Conservation (phyloP, 2,797 vertebrate genomes). For the Petrocephalus sullivani region DNA sequence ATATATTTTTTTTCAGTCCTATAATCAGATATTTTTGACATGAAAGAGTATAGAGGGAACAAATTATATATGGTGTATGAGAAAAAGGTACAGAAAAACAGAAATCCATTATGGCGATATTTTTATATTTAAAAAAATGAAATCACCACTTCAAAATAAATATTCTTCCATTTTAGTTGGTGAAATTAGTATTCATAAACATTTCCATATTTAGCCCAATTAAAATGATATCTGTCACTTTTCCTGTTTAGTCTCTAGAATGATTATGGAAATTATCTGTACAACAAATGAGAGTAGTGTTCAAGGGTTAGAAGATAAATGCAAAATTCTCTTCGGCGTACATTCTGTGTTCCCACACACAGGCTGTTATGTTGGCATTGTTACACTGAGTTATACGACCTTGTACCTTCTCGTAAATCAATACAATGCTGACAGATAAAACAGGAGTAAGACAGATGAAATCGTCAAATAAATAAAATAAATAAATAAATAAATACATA, state of each 20-base stretch:
- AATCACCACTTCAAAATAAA: not conserved
- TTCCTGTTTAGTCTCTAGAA: slow-evolving; percentile 6
- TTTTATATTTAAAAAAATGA: not conserved
- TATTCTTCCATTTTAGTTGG: not conserved
- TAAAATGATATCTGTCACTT: slow-evolving; percentile 21
- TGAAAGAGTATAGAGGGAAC: too few species aligned
- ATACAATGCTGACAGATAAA: not conserved
- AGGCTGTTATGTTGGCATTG: not conserved
- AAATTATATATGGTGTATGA: too few species aligned
- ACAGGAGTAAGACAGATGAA: not conserved
- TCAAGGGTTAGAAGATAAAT: not conserved
- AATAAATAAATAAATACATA: not conserved
- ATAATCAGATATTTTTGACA: too few species aligned
- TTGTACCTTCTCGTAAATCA: not conserved
- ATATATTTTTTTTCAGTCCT: not conserved
- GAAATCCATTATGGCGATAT: too few species aligned
- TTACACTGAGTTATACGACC: not conserved
- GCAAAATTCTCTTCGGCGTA: not conserved
- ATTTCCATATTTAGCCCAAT: slow-evolving; percentile 9
- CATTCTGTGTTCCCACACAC: not conserved
- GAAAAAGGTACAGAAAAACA: too few species aligned
- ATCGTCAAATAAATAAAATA: not conserved
- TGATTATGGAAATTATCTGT: not conserved
- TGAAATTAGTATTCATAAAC: not conserved
- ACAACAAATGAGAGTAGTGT: not conserved